phyloP scores from a whole-genome alignment of 2,113 vertebrate species.

The Ursus arctos region DNA sequence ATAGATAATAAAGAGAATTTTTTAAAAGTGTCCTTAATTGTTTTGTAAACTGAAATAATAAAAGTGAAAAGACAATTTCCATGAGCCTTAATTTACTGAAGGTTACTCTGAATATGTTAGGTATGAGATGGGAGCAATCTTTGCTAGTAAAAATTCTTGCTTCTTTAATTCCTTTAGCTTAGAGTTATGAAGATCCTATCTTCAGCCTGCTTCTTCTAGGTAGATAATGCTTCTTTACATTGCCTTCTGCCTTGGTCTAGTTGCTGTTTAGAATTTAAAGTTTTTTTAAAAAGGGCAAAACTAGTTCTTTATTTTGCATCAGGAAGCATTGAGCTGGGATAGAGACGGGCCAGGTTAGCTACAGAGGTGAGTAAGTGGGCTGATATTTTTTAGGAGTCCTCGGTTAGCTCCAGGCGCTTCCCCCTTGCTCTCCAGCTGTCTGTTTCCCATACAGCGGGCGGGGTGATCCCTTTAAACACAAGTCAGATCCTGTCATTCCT shows the following conservation, averaged over 20 bases:
- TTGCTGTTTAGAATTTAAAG: conserved; percentile 26
- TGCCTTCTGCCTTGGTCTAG: not conserved
- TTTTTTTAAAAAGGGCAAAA: not conserved
- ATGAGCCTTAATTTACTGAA: conserved; percentile 38
- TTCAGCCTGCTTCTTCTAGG: not conserved
- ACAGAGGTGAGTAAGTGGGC: not conserved
- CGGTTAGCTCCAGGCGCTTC: not conserved
- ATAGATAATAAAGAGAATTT: conserved; percentile 8
- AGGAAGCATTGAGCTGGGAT: not conserved
- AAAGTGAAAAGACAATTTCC: conserved; percentile 43
- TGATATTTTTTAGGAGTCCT: not conserved
- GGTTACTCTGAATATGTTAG: not conserved
- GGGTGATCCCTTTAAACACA: not conserved
- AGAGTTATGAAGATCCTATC: not conserved
- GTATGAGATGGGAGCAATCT: not conserved
- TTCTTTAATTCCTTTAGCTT: conserved; percentile 13
- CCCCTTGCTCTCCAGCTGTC: not conserved
- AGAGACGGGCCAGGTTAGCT: not conserved
- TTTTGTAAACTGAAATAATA: conserved; percentile 61
- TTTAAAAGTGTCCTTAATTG: conserved; percentile 11
- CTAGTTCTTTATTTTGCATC: not conserved
- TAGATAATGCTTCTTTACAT: not conserved
- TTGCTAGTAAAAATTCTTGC: conserved; percentile 6
- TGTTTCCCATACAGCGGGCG: not conserved
- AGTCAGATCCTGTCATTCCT: not conserved